Evolutionary conservation across 2,797 vertebrate genomes (phyloP).

Genomic region (Acrossocheilus wenchowensis): DNA sequence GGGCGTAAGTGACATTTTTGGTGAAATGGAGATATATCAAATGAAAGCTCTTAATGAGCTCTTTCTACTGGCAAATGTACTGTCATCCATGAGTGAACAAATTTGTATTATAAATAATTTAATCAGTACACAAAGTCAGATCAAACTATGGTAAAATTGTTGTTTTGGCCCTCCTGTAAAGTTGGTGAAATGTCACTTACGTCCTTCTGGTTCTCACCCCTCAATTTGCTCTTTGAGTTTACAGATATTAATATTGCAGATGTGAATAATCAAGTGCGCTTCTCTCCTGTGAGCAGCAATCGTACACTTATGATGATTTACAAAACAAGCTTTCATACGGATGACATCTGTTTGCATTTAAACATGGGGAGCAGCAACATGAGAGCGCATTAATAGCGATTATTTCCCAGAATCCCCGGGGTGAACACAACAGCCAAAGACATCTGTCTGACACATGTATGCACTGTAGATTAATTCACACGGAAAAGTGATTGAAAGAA

Average conservation of each 20-base stretch:
- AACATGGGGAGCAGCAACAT: neutral
- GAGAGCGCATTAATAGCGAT: neutral
- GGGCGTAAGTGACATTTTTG: too few species aligned
- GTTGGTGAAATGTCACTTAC: too few species aligned
- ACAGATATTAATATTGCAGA: conserved; percentile 4
- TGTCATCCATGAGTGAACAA: too few species aligned
- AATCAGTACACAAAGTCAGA: too few species aligned
- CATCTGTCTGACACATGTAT: neutral
- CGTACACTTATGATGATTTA: neutral
- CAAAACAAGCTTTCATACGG: neutral
- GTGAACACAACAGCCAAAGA: neutral
- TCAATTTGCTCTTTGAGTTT: neutral
- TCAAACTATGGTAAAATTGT: too few species aligned
- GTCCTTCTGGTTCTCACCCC: too few species aligned
- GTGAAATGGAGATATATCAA: too few species aligned
- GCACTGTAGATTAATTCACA: neutral
- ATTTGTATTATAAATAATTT: too few species aligned
- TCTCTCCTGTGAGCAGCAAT: neutral
- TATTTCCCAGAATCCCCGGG: neutral
- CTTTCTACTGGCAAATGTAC: too few species aligned
- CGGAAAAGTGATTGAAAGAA: neutral
- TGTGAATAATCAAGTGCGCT: neutral
- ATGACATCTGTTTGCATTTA: conserved; percentile 17
- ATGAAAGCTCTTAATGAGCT: too few species aligned
- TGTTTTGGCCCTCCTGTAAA: too few species aligned